Base-by-base conservation (phyloP, 2,888 invertebrate genomes). In the Protodeltote pygarga region DNA sequence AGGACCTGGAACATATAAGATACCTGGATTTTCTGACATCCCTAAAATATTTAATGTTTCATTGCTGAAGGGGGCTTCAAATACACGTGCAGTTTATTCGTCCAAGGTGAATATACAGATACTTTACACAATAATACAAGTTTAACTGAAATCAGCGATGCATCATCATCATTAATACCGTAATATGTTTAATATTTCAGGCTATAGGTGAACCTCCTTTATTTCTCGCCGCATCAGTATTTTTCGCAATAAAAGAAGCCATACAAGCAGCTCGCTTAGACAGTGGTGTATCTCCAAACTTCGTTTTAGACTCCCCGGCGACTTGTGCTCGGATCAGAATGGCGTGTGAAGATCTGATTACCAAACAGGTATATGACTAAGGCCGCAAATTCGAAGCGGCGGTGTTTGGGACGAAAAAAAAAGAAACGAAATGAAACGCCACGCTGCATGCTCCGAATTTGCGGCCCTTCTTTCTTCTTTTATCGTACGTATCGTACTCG, bases 121-220 rank as follows among this genome's bases (percentile, higher is more conserved):
- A 1, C 21, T 14, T 3, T 40, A 16, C 5, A 2, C 20, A 11
- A 20, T 10, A 9, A 14, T 14, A n/a, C 1, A 5, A 16, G n/a
- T 1, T 24, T 9, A 14, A 8, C 21, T 11, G 2, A 3, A 11
- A 5, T 16, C 6, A 5, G 5, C n/a, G n/a, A n/a, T n/a, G n/a
- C n/a, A n/a, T n/a, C n/a, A 11, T 5, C 6, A n/a, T 23, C 25
- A 14, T 8, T 19, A 6, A 6, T 25, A 10, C 28, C 15, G 10
- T 19, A 2, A 21, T 21, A 15, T 13, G 1, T 35, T 21, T 35
- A 17, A 34, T 16, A 49, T 90, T 91, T 19, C 69, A 98, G 97
- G 98, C 97, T 51, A 95, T 98, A 9, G 99, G 99, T 0, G 99
- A 99, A 83, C 99, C 99, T 0, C 98, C 99, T 0, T 85, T 99